phyloP scores from a whole-genome alignment of 2,888 invertebrate genomes.

The Diadromus collaris region DNA sequence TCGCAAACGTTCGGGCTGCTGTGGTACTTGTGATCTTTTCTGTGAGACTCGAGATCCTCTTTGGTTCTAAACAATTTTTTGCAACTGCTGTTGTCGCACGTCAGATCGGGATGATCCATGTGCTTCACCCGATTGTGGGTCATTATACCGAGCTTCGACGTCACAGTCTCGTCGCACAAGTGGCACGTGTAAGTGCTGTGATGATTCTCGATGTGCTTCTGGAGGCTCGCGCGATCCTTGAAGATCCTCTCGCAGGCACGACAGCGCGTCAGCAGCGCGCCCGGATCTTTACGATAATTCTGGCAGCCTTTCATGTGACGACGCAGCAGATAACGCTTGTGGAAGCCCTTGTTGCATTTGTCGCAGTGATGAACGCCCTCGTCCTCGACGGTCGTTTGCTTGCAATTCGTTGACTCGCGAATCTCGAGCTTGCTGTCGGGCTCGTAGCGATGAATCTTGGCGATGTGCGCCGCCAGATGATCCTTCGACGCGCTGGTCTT shows the following conservation, averaged over 20 bases:
- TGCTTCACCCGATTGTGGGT: slow-evolving; percentile 83
- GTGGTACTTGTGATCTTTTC: slow-evolving; percentile 81
- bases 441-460: slow-evolving; percentile 81
- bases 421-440: slow-evolving; percentile 74
- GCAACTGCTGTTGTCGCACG: slow-evolving; percentile 80
- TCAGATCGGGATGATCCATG: slow-evolving; percentile 81
- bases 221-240: slow-evolving; percentile 82
- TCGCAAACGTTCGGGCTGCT: slow-evolving; percentile 82
- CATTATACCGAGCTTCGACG: slow-evolving; percentile 83
- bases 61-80: slow-evolving; percentile 82
- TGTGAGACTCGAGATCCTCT: slow-evolving; percentile 81
- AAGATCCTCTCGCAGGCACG: slow-evolving; percentile 83
- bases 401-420: slow-evolving; percentile 76
- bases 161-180: slow-evolving; percentile 81
- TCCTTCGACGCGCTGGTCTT: slow-evolving; percentile 83
- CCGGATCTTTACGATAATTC: slow-evolving; percentile 80
- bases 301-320: slow-evolving; percentile 84
- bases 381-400: slow-evolving; percentile 78
- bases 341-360: slow-evolving; percentile 82
- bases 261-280: slow-evolving; percentile 81
- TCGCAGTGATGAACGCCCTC: slow-evolving; percentile 81
- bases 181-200: slow-evolving; percentile 82
- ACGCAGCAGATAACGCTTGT: slow-evolving; percentile 81
- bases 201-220: slow-evolving; percentile 82
- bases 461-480: slow-evolving; percentile 82